Percentiles rank a stretch among this genome's conserved stretches.
These are phyloP conservation scores for Selene dorsalis DNA, from an alignment of 2,797 vertebrate genomes.

Conservation along the genomic window DNA sequence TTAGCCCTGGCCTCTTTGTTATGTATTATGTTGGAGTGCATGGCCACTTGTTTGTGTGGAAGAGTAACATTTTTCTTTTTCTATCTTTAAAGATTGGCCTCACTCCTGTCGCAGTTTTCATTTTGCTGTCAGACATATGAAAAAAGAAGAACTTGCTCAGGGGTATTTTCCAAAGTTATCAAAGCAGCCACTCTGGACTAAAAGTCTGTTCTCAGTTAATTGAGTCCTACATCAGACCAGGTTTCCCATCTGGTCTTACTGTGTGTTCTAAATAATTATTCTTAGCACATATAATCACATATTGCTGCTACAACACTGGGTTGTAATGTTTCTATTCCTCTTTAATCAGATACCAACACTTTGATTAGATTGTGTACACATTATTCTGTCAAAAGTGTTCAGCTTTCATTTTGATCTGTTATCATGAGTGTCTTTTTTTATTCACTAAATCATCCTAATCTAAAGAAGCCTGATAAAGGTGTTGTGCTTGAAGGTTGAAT, in stretches of 20 bases:
- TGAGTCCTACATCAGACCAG: conserved; percentile 24
- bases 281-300: conserved; percentile 4
- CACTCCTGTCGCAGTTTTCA: conserved; percentile 10
- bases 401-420: conserved; percentile 19
- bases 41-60: not conserved
- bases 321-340: conserved; percentile 24
- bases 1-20: not conserved
- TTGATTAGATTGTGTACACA: conserved; percentile 26
- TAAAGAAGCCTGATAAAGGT: conserved; percentile 23
- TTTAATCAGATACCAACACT: conserved; percentile 24
- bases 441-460: conserved; percentile 50
- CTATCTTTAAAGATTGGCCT: not conserved
- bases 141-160: not conserved
- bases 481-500: conserved; percentile 52
- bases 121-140: conserved; percentile 12
- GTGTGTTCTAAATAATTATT: conserved; percentile 32
- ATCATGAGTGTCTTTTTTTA: conserved; percentile 36
- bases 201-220: conserved; percentile 23
- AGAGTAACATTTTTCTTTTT: no score
- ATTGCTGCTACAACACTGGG: conserved; percentile 1
- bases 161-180: conserved; percentile 16
- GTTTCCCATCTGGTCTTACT: conserved; percentile 38
- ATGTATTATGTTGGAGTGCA: not conserved
- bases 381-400: conserved; percentile 35
- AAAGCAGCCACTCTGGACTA: conserved; percentile 6